A percentile compares a stretch with the other conserved stretches of the same genome.
These are phyloP conservation scores for Atethmia centrago DNA, from an alignment of 2,888 invertebrate genomes.

Conservation along the genomic window DNA sequence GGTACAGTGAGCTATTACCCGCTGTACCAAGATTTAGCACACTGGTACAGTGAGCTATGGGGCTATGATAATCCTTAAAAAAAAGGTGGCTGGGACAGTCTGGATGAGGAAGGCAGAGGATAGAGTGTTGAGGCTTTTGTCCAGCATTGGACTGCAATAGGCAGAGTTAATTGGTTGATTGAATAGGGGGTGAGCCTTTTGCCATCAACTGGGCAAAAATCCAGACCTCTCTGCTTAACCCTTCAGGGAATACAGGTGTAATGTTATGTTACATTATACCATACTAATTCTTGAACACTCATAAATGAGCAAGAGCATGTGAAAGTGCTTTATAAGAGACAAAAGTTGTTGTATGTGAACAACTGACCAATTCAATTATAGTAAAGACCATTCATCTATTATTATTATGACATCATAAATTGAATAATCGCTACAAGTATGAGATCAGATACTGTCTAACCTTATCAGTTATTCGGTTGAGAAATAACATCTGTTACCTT, in stretches of 20 bases:
- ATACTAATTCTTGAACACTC: conserved; percentile 3
- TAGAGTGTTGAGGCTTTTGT: too few relatives aligned
- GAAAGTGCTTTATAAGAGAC: conserved; percentile 19
- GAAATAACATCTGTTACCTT: conserved; percentile 56
- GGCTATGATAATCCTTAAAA: too few relatives aligned
- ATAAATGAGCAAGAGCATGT: background rate
- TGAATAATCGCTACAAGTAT: conserved; percentile 34
- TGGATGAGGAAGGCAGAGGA: too few relatives aligned
- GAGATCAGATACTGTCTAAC: conserved; percentile 49
- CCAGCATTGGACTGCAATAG: too few relatives aligned
- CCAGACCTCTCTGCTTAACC: background rate
- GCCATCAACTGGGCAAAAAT: background rate
- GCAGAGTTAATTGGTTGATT: too few relatives aligned
- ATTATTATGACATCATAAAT: conserved; percentile 47
- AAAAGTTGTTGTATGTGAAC: conserved; percentile 12
- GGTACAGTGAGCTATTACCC: background rate
- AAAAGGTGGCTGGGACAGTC: too few relatives aligned
- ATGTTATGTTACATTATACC: background rate
- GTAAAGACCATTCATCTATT: conserved; percentile 26
- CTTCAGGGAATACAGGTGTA: background rate
- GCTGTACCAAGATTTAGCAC: background rate
- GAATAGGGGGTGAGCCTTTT: background rate
- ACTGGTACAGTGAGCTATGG: too few relatives aligned
- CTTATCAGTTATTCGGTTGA: conserved; percentile 59
- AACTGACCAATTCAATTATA: conserved; percentile 9